Conservation (phyloP, 2,797 vertebrate genomes). For the Vultur gryphus region DNA sequence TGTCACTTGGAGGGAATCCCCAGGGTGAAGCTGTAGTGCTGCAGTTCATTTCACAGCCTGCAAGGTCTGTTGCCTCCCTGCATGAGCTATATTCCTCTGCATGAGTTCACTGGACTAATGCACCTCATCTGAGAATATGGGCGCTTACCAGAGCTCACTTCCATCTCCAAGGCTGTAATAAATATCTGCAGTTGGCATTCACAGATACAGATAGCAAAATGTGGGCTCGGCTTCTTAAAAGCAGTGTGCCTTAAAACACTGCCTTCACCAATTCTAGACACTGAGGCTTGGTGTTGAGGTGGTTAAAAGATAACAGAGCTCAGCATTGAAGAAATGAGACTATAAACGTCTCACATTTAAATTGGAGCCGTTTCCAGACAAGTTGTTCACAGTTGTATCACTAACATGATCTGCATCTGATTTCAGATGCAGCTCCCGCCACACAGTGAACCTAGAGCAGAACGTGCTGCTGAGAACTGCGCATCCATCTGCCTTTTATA, state of each 20-base stretch:
- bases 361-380: constrained; percentile 52
- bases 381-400: constrained; percentile 58
- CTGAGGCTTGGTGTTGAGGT: neutral
- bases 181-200: neutral
- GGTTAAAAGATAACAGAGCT: constrained; percentile 22
- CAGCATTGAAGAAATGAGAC: constrained; percentile 6
- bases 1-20: constrained; percentile 27
- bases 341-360: constrained; percentile 53
- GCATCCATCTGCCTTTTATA: constrained; percentile 65
- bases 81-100: neutral
- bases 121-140: neutral
- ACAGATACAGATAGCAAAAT: neutral
- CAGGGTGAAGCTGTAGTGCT: constrained; percentile 7
- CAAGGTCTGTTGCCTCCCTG: constrained; percentile 24
- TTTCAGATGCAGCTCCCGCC: constrained; percentile 57
- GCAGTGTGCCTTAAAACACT: neutral
- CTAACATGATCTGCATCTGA: constrained; percentile 65
- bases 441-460: constrained; percentile 50
- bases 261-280: neutral
- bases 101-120: constrained; percentile 19
- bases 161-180: constrained; percentile 4
- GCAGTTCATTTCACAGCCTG: constrained; percentile 37
- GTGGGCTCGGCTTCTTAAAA: neutral
- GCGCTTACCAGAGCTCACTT: neutral
- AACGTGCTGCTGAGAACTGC: constrained; percentile 52